A percentile compares a stretch with the other conserved stretches of the same genome.
These are phyloP conservation scores for Trematomus loennbergii DNA, from an alignment of 2,113 vertebrate species.

Conservation along the genomic window DNA sequence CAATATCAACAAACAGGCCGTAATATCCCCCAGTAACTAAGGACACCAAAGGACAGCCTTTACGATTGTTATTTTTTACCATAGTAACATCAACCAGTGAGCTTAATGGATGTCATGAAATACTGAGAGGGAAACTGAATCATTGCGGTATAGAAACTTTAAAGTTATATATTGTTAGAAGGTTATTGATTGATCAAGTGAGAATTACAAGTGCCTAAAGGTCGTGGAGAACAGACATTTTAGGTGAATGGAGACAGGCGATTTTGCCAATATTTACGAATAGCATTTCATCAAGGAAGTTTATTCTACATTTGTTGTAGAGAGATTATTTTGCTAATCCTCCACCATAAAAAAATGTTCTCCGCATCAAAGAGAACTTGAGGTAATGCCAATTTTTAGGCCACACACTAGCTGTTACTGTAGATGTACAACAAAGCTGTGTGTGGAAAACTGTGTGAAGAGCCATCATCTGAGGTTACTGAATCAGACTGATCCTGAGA, in stretches of 20 bases:
- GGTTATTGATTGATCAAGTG: slow-evolving; percentile 30
- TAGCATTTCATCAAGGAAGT: not conserved
- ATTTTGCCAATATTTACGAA: slow-evolving; percentile 16
- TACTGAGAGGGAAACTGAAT: slow-evolving; percentile 35
- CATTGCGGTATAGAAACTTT: slow-evolving; percentile 30
- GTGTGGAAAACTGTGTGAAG: not conserved
- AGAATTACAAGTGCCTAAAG: slow-evolving; percentile 38
- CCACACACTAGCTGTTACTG: slow-evolving; percentile 8
- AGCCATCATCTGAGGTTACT: slow-evolving; percentile 25
- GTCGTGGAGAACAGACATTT: not conserved
- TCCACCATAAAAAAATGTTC: not conserved
- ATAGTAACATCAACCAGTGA: slow-evolving; percentile 46
- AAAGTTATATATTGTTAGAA: slow-evolving; percentile 33
- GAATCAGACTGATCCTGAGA: slow-evolving; percentile 6
- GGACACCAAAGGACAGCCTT: slow-evolving; percentile 75
- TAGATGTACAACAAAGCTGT: not conserved
- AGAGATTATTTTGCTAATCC: not conserved
- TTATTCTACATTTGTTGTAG: not conserved
- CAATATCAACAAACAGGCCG: slow-evolving; percentile 76
- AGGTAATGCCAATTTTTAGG: not conserved
- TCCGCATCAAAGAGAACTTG: slow-evolving; percentile 1
- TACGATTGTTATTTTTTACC: slow-evolving; percentile 56
- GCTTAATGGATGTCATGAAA: slow-evolving; percentile 54
- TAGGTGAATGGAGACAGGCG: slow-evolving; percentile 3
- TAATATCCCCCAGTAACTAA: slow-evolving; percentile 62